phyloP scores from a whole-genome alignment of 30 jellyfish, hydroid and myxozoan species.

The Nemopilema nomurai region DNA sequence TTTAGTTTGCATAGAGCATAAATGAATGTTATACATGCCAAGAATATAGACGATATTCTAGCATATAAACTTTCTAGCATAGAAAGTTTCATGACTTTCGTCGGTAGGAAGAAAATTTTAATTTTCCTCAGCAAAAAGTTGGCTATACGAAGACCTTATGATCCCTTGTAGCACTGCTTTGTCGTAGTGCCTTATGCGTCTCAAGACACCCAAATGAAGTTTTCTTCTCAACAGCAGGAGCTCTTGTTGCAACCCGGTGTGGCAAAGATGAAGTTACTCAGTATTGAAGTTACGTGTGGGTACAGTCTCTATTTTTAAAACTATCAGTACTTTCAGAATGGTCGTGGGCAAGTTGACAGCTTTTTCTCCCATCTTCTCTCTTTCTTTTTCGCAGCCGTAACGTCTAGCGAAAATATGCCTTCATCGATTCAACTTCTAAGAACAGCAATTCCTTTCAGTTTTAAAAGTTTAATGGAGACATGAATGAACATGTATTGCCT shows the following conservation, averaged over 20 bases:
- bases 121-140: no score
- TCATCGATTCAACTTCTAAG: no score
- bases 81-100: background rate
- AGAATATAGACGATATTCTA: background rate
- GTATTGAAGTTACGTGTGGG: background rate
- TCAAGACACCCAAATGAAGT: background rate
- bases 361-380: background rate
- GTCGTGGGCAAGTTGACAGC: background rate
- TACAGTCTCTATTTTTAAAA: background rate
- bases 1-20: no score
- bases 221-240: background rate
- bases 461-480: background rate
- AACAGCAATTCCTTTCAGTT: no score
- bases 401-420: no score
- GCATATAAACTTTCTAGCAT: background rate
- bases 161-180: slow-evolving; percentile 19
- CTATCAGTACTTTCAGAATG: slow-evolving; percentile 25
- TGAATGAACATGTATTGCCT: background rate
- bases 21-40: no score
- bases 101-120: no score
- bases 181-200: background rate
- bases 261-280: background rate
- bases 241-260: slow-evolving; percentile 2
- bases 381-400: no score
- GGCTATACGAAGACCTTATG: no score